These are phyloP conservation scores for Laspeyria flexula DNA, from an alignment of 2,888 invertebrate species.

Conservation along the genomic window DNA sequence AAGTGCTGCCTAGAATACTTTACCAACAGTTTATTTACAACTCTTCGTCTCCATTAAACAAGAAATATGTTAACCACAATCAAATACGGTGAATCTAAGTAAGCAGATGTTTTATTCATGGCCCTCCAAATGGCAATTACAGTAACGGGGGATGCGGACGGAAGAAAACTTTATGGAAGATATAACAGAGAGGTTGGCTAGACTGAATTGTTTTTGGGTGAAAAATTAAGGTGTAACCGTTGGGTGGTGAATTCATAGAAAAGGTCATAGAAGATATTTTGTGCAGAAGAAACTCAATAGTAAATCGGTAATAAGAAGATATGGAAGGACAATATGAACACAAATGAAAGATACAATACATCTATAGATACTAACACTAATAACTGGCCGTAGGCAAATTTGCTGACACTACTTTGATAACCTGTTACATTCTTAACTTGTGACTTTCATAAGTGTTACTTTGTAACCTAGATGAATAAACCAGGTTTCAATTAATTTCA, in stretches of 20 bases:
- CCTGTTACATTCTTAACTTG: too few species aligned
- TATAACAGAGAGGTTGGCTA: constrained; percentile 10
- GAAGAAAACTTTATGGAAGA: constrained; percentile 32
- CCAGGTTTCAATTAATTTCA: too few species aligned
- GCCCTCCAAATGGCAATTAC: constrained; percentile 73
- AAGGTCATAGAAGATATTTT: too few species aligned
- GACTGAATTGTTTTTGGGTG: constrained; percentile 4
- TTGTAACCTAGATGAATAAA: too few species aligned
- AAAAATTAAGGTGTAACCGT: constrained; percentile 1
- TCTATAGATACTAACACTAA: too few species aligned
- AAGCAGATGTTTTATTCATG: constrained; percentile 79
- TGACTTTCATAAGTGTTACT: too few species aligned
- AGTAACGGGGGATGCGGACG: constrained; percentile 55
- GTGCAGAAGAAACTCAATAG: too few species aligned
- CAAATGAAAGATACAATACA: too few species aligned
- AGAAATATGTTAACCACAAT: constrained; percentile 68
- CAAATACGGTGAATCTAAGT: constrained; percentile 70
- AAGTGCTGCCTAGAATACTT: constrained; percentile 38
- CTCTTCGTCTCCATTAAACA: constrained; percentile 65
- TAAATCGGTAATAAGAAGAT: too few species aligned
- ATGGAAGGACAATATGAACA: too few species aligned
- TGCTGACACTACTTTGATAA: too few species aligned
- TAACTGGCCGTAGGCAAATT: too few species aligned
- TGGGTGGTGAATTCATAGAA: not conserved
- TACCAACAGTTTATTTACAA: constrained; percentile 54